These are phyloP conservation scores for Dipodomys stephensi DNA, from an alignment of 2,113 vertebrate species.

Conservation along the genomic window DNA sequence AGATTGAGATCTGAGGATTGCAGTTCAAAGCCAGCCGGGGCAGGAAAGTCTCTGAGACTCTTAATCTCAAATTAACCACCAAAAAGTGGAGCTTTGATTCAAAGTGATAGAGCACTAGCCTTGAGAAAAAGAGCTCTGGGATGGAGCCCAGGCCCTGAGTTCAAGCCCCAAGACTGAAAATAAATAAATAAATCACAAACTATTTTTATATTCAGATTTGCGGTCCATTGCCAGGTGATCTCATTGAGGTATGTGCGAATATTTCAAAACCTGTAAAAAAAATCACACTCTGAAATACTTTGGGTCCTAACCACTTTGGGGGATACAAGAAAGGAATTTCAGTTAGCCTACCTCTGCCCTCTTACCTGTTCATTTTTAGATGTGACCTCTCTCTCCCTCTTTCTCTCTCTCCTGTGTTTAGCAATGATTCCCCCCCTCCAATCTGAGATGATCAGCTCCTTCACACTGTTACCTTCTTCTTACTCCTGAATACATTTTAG, in stretches of 20 bases:
- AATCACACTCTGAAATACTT: not conserved
- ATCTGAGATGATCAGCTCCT: not conserved
- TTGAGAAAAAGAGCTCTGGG: no score
- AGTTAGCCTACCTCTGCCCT: not conserved
- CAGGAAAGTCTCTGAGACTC: no score
- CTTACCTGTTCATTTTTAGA: not conserved
- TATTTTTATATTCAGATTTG: not conserved
- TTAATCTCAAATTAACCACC: no score
- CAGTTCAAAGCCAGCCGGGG: no score
- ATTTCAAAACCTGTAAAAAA: not conserved
- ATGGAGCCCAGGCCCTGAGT: no score
- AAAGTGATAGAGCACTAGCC: no score
- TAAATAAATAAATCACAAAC: no score
- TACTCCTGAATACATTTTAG: no score
- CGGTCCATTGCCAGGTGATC: not conserved
- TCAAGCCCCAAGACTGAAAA: no score
- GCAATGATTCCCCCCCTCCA: not conserved
- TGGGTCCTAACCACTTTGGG: not conserved
- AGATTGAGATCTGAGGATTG: no score
- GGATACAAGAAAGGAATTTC: not conserved
- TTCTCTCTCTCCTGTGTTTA: not conserved
- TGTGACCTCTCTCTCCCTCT: not conserved
- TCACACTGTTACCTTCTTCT: rapidly evolving
- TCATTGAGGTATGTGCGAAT: no score
- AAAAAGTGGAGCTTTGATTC: no score